phyloP scores from a whole-genome alignment of 2,888 invertebrate genomes.

The Sarcophaga variegata region DNA sequence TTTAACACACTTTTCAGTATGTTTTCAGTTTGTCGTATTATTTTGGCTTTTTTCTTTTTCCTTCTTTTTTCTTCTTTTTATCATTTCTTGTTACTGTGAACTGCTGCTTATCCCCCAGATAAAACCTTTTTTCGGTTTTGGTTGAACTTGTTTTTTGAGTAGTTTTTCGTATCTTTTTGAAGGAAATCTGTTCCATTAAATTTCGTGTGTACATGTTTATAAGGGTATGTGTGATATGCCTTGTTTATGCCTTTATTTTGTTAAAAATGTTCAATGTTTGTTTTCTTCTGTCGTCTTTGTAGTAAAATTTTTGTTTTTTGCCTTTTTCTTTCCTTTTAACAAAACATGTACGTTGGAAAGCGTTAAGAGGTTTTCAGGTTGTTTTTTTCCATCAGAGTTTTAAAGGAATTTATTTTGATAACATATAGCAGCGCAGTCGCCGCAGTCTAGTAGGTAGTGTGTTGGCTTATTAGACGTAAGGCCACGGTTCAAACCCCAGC shows the following conservation, averaged over 20 bases:
- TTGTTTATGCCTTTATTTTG: constrained; percentile 36
- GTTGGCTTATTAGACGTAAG: no score
- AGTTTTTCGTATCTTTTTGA: not conserved
- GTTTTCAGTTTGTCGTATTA: constrained; percentile 10
- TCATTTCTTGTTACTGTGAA: constrained; percentile 1
- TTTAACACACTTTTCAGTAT: constrained; percentile 20
- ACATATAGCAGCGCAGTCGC: no score
- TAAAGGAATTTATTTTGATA: not conserved
- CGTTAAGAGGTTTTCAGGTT: not conserved
- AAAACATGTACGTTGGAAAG: not conserved
- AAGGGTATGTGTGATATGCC: not conserved
- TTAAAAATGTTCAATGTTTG: not conserved
- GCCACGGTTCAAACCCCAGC: no score
- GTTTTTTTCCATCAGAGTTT: not conserved
- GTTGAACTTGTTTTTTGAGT: not conserved
- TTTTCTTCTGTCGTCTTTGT: not conserved
- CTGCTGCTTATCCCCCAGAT: constrained; percentile 35
- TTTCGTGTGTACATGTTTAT: constrained; percentile 11
- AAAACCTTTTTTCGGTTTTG: constrained; percentile 15
- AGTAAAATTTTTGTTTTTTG: not conserved
- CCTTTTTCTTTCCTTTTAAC: not conserved
- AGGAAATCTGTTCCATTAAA: constrained; percentile 55
- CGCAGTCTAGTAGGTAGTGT: no score
- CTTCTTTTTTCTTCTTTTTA: not conserved
- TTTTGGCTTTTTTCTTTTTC: not conserved